Evolutionary conservation across 2,888 invertebrate species (phyloP).

Genomic region (Palloptera scutellata): DNA sequence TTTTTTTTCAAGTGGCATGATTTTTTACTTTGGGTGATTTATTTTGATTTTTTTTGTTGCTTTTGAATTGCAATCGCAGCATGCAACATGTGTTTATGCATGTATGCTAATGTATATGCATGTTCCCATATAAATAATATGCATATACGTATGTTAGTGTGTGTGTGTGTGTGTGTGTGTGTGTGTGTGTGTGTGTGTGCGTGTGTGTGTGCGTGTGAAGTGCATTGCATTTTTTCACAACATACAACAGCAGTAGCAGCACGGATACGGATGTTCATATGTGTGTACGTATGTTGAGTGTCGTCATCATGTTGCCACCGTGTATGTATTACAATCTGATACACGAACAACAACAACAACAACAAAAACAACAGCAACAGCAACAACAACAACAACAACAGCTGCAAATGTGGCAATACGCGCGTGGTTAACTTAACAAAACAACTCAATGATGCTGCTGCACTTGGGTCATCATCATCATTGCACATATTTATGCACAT

Average conservation of each 20-base stretch:
- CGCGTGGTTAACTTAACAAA: neutral
- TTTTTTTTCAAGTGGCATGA: neutral
- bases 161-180: neutral
- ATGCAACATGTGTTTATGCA: slow-evolving; percentile 11
- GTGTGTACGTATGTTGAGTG: too few relatives aligned
- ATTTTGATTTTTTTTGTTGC: neutral
- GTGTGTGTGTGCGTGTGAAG: slow-evolving; percentile 16
- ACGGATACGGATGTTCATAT: slow-evolving; percentile 12
- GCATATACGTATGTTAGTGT: slow-evolving; percentile 22
- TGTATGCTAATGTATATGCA: neutral
- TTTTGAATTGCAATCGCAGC: neutral
- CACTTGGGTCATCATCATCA: too few relatives aligned
- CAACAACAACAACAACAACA: slow-evolving; percentile 5
- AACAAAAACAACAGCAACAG: slow-evolving; percentile 3
- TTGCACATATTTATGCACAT: neutral
- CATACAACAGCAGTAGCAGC: neutral
- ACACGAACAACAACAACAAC: neutral
- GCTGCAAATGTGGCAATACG: slow-evolving; percentile 8
- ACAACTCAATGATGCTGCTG: neutral
- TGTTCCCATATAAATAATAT: slow-evolving; percentile 2
- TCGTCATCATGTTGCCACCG: neutral
- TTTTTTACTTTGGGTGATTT: neutral
- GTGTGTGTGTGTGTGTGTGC: slow-evolving; percentile 19
- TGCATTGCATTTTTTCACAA: too few relatives aligned
- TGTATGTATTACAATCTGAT: neutral